Conservation (phyloP, 2,113 vertebrate species). For the Scatophagus argus region DNA sequence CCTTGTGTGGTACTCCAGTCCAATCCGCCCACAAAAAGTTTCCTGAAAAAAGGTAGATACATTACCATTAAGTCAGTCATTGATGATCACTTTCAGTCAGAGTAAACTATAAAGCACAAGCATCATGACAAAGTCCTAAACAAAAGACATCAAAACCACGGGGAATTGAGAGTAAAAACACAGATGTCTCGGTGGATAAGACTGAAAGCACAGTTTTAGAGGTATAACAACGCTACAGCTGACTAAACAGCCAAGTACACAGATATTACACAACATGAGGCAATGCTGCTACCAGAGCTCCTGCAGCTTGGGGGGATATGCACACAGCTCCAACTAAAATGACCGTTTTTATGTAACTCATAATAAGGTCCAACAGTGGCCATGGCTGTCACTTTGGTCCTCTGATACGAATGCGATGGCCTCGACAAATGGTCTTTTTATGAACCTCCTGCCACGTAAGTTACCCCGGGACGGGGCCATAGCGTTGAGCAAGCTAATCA, state of each 20-base stretch:
- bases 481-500: slow-evolving; percentile 53
- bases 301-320: slow-evolving; percentile 24
- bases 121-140: background rate
- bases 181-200: background rate
- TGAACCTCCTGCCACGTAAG: slow-evolving; percentile 71
- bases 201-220: slow-evolving; percentile 19
- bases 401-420: slow-evolving; percentile 4
- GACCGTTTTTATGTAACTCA: background rate
- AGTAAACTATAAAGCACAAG: background rate
- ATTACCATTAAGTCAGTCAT: slow-evolving; percentile 5
- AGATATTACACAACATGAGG: slow-evolving; percentile 55
- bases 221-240: slow-evolving; percentile 20
- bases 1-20: slow-evolving; percentile 99
- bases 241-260: slow-evolving; percentile 51
- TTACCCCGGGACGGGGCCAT: slow-evolving; percentile 41
- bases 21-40: slow-evolving; percentile 98
- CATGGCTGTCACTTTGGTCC: slow-evolving; percentile 22
- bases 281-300: slow-evolving; percentile 32
- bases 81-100: background rate
- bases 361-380: background rate
- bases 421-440: slow-evolving; percentile 54
- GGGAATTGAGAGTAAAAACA: background rate
- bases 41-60: slow-evolving; percentile 86
- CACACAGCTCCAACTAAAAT: slow-evolving; percentile 25
- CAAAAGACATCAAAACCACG: background rate